Conservation (phyloP, 2,797 vertebrate species). For the Etheostoma nigrum region DNA sequence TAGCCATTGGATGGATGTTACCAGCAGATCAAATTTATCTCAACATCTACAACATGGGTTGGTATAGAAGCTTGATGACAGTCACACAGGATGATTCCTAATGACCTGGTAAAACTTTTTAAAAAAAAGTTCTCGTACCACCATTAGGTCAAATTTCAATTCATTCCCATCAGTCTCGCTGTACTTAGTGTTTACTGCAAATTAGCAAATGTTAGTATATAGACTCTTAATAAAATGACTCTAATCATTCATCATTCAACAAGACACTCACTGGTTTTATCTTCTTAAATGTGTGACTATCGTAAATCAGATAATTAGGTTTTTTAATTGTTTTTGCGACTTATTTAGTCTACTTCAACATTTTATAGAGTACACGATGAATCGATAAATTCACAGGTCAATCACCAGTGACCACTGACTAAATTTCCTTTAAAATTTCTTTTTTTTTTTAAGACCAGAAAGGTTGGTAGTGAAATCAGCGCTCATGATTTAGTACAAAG, state of each 20-base stretch:
- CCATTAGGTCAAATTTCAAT: too few relatives aligned
- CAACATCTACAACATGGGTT: too few relatives aligned
- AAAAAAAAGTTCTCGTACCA: too few relatives aligned
- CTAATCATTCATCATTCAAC: not conserved
- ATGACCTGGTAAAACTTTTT: too few relatives aligned
- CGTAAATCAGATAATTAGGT: not conserved
- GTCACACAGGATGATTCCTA: too few relatives aligned
- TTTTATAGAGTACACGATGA: not conserved
- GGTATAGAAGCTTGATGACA: too few relatives aligned
- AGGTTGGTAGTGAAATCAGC: not conserved
- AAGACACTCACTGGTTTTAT: not conserved
- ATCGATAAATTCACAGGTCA: not conserved
- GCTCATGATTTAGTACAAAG: not conserved
- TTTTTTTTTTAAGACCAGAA: not conserved
- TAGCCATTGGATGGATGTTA: too few relatives aligned
- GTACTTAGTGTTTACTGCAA: not conserved
- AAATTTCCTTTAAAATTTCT: not conserved
- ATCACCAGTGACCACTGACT: not conserved
- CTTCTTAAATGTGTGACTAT: not conserved
- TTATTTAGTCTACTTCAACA: not conserved
- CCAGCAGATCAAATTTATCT: too few relatives aligned
- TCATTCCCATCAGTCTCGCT: not conserved
- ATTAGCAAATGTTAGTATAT: not conserved
- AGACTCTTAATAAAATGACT: too few relatives aligned
- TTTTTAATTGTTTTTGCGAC: not conserved